These are phyloP conservation scores for Cyphomyrus discorhynchus DNA, from an alignment of 2,113 vertebrate species.

Conservation along the genomic window DNA sequence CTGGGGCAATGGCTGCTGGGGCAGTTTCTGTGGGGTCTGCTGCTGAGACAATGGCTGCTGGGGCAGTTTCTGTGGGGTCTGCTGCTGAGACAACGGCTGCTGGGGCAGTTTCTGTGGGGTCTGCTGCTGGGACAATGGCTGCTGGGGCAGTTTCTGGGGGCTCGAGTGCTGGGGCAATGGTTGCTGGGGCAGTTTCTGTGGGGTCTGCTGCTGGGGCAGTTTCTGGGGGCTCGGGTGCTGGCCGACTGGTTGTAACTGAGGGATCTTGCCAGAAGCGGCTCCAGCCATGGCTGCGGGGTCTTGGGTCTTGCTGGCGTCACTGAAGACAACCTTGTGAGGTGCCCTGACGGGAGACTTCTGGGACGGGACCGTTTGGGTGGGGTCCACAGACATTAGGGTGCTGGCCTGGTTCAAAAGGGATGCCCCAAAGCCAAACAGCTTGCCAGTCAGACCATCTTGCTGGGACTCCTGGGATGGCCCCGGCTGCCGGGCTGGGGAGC, in stretches of 20 bases:
- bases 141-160: background rate
- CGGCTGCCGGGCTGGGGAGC: constrained; percentile 68
- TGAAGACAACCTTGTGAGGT: constrained; percentile 76
- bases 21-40: constrained; percentile 45
- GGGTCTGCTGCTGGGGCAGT: background rate
- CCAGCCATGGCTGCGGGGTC: constrained; percentile 55
- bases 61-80: constrained; percentile 60
- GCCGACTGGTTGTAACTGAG: background rate
- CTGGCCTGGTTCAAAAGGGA: constrained; percentile 94
- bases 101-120: background rate
- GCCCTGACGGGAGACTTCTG: constrained; percentile 78
- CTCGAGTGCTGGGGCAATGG: background rate
- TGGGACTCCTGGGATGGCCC: constrained; percentile 74
- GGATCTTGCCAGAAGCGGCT: constrained; percentile 37
- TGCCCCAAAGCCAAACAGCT: constrained; percentile 90
- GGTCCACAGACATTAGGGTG: constrained; percentile 87
- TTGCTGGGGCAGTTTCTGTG: background rate
- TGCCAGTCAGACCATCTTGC: constrained; percentile 81
- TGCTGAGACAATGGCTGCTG: constrained; percentile 51
- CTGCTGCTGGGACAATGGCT: constrained; percentile 20
- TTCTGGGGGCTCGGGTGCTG: constrained; percentile 11
- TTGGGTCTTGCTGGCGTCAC: constrained; percentile 65
- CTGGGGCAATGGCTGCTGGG: constrained; percentile 53
- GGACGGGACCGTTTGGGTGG: constrained; percentile 49
- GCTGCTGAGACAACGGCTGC: constrained; percentile 41